phyloP scores from a whole-genome alignment of 2,888 invertebrate genomes.

The Pterostichus niger region DNA sequence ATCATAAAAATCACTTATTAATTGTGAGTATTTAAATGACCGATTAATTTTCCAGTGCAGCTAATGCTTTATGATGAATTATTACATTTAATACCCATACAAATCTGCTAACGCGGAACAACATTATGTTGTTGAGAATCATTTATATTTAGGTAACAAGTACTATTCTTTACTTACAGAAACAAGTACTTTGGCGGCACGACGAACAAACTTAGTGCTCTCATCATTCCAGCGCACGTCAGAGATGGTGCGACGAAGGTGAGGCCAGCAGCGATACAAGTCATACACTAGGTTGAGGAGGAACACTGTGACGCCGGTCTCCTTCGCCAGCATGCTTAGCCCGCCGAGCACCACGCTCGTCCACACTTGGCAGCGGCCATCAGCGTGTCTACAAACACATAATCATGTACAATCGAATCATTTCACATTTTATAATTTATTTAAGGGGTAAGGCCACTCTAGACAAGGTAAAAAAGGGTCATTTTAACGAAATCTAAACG shows the following conservation, averaged over 20 bases:
- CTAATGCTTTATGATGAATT: constrained; percentile 42
- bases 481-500: too few relatives aligned
- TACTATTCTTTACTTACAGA: constrained; percentile 77
- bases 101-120: neutral
- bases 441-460: too few relatives aligned
- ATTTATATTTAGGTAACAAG: neutral
- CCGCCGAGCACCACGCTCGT: constrained; percentile 85
- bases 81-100: constrained; percentile 11
- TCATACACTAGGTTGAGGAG: constrained; percentile 90
- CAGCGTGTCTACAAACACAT: constrained; percentile 74
- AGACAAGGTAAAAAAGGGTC: too few relatives aligned
- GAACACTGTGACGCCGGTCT: constrained; percentile 90
- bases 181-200: constrained; percentile 81
- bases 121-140: neutral
- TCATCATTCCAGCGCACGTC: constrained; percentile 82
- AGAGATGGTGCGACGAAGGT: constrained; percentile 81
- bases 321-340: constrained; percentile 91
- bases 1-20: constrained; percentile 45
- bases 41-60: neutral
- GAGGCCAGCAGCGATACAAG: constrained; percentile 85
- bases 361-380: constrained; percentile 80
- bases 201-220: constrained; percentile 80
- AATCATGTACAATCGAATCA: neutral
- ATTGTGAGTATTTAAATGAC: constrained; percentile 6
- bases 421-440: neutral